Percentiles rank a stretch among this genome's conserved stretches.
Conservation (phyloP, 2,113 vertebrate species). For the Crocuta crocuta region DNA sequence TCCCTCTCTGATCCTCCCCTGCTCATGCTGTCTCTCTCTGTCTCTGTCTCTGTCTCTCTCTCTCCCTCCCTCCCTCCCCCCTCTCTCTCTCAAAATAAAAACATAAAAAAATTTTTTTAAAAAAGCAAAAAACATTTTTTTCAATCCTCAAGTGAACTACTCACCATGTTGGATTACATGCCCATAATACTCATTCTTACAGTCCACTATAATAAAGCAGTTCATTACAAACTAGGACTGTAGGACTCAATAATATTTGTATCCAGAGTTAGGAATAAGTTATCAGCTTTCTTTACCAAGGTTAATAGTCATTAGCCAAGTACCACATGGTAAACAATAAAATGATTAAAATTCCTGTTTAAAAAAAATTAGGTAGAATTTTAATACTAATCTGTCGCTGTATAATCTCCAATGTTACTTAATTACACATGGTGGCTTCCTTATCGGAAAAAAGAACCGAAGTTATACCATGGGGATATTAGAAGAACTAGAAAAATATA, state of each 20-base stretch:
- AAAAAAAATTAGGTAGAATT: not conserved
- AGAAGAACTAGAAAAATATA: not conserved
- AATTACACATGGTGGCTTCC: not conserved
- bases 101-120: too few species aligned
- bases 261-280: not conserved
- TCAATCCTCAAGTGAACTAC: not conserved
- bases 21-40: too few species aligned
- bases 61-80: too few species aligned
- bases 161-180: not conserved
- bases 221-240: not conserved
- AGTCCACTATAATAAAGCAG: not conserved
- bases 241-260: not conserved
- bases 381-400: not conserved
- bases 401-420: not conserved
- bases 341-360: not conserved
- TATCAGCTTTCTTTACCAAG: not conserved
- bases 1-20: too few species aligned
- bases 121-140: not conserved
- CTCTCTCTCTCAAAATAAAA: too few species aligned
- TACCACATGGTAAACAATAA: not conserved
- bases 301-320: not conserved
- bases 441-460: not conserved
- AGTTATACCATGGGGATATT: not conserved
- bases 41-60: too few species aligned
- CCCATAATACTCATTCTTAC: not conserved